Base-by-base conservation (phyloP, 2,888 invertebrate species). In the Polyommatus iphigenia region DNA sequence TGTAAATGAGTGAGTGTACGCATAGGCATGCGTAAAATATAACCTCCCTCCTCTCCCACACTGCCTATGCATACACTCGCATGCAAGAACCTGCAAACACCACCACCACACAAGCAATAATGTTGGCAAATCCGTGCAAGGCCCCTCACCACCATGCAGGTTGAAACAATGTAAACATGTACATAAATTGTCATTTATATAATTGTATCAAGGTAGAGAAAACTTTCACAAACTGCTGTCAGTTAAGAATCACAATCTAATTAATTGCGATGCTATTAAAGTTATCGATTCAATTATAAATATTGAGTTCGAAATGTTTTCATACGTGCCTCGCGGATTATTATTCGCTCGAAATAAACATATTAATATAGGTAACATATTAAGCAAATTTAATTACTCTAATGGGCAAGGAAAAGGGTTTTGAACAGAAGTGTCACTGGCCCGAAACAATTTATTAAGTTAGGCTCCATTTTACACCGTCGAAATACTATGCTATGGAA, bases 261-360 rank as follows among this genome's bases (percentile, higher is more conserved):
- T 24, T 67, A 67, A 67, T 67, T 67, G 62, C 29, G 62, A 20
- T 29, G 5, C 62, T 29, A 24, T 20, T 24, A 62, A 67, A 67
- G 67, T 32, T 62, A 67, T 67, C 18, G 32, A 67, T 67, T 32
- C 67, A 67, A 67, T 67, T 67, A 67, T 24, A 13, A 24, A 32
- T 67, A 67, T 67, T 29, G 67, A 67, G 29, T 32, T 67, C 67
- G 15, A 67, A 67, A 32, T 62, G 29, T 32, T 67, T 67, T 67
- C 29, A 24, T 62, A 59, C 20, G 24, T 67, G 29, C 0, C 32
- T 32, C 24, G 13, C 67, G 67, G 15, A 67, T 67, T 67, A 67
- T 29, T 29, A 15, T 29, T 67, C 29, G 67, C 29, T 32, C 1
- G 15, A 67, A 29, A 67, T 6, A 67, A 67, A 67, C 2, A 67